Conservation (phyloP, 2,888 invertebrate species). For the Thereva nobilitata region DNA sequence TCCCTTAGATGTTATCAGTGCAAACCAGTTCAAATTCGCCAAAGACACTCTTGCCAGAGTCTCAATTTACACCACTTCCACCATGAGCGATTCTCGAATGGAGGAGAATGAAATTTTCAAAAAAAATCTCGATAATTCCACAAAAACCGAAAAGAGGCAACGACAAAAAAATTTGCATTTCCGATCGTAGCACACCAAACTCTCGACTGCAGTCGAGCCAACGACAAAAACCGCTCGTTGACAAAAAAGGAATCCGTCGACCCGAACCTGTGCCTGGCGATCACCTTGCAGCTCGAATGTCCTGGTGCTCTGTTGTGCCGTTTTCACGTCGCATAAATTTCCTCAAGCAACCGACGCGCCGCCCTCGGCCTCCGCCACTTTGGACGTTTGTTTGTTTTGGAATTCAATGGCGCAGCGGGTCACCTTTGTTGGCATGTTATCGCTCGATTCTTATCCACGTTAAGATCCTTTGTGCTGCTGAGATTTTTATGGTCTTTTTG, state of each 20-base stretch:
- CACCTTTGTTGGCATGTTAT: constrained; percentile 59
- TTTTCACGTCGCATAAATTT: constrained; percentile 37
- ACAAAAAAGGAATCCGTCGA: not conserved
- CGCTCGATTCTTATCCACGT: constrained; percentile 51
- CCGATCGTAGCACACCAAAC: no score
- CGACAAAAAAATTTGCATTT: no score
- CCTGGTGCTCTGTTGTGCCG: constrained; percentile 2
- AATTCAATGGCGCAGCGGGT: constrained; percentile 58
- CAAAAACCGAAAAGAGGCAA: no score
- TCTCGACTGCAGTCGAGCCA: no score
- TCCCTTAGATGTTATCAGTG: no score
- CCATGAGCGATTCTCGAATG: no score
- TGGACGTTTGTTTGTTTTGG: constrained; percentile 41
- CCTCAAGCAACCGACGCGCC: constrained; percentile 36
- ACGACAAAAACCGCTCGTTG: no score
- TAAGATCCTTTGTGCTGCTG: constrained; percentile 31
- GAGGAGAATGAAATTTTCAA: no score
- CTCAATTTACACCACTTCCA: no score
- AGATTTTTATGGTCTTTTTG: constrained; percentile 27
- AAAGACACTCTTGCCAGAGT: no score
- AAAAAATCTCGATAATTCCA: no score
- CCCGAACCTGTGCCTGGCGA: not conserved
- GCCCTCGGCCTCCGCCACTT: constrained; percentile 21
- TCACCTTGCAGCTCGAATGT: not conserved
- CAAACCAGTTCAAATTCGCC: no score